These are phyloP conservation scores for Cepaea nemoralis DNA, from an alignment of 1,140 invertebrate species.

Conservation along the genomic window DNA sequence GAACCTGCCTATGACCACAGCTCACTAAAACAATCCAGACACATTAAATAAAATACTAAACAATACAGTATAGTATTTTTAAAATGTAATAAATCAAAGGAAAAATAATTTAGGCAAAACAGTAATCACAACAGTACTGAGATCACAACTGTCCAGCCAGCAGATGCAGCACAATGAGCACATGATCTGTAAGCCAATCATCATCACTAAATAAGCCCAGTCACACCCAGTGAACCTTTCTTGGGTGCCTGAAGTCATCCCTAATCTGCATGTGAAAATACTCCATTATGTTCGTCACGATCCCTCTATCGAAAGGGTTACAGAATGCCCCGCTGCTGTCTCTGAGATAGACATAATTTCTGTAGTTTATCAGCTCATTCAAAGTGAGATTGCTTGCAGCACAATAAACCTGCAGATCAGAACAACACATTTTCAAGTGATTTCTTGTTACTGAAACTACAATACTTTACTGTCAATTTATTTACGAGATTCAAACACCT, in stretches of 20 bases:
- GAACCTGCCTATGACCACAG: no score
- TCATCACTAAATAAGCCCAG: no score
- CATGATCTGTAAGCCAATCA: background rate
- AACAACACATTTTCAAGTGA: background rate
- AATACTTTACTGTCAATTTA: no score
- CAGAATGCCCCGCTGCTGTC: background rate
- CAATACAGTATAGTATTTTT: no score
- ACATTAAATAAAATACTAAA: no score
- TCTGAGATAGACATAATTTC: background rate
- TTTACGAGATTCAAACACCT: no score
- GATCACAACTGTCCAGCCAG: no score
- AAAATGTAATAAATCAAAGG: no score
- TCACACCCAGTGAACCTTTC: background rate
- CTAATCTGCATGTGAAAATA: background rate
- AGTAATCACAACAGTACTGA: no score
- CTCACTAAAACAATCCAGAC: no score
- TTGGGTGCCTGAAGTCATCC: background rate
- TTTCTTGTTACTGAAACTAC: background rate
- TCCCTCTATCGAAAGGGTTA: constrained; percentile 10
- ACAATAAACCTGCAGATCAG: constrained; percentile 19
- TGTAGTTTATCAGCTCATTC: constrained; percentile 19
- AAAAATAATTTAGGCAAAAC: no score
- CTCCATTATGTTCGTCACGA: background rate
- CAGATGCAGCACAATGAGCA: no score
- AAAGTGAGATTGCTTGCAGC: constrained; percentile 14